A percentile compares a stretch with the other conserved stretches of the same genome.
phyloP scores from a whole-genome alignment of 2,113 vertebrate species.

The Phasianus colchicus region DNA sequence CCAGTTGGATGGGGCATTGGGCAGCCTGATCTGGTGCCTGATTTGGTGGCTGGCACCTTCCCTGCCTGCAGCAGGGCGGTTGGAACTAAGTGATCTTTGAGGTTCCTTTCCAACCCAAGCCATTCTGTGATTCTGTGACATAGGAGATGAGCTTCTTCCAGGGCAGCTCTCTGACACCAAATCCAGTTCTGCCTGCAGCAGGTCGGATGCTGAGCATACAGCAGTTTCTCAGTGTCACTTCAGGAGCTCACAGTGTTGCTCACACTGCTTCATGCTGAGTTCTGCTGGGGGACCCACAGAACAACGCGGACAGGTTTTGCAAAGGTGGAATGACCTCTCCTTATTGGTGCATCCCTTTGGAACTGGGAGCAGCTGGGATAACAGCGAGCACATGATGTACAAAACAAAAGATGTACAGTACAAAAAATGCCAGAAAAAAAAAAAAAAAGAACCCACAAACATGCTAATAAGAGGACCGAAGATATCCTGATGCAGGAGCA shows the following conservation, averaged over 20 bases:
- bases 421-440: background rate
- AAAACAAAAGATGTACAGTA: background rate
- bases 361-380: background rate
- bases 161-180: background rate
- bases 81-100: too few relatives aligned
- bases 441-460: background rate
- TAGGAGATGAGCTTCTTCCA: background rate
- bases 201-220: background rate
- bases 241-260: background rate
- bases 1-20: too few relatives aligned
- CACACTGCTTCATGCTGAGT: background rate
- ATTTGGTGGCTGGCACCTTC: too few relatives aligned
- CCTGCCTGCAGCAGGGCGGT: too few relatives aligned
- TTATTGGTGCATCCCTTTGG: background rate
- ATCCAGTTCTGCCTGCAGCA: background rate
- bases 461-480: background rate
- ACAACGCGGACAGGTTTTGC: background rate
- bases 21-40: too few relatives aligned
- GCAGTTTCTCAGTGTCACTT: background rate
- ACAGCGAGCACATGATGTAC: background rate
- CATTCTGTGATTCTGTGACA: too few relatives aligned
- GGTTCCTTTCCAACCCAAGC: too few relatives aligned
- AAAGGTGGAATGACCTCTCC: accelerated
- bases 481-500: background rate
- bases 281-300: background rate